phyloP scores from a whole-genome alignment of 2,888 invertebrate species.

The Watsonalla cultraria region DNA sequence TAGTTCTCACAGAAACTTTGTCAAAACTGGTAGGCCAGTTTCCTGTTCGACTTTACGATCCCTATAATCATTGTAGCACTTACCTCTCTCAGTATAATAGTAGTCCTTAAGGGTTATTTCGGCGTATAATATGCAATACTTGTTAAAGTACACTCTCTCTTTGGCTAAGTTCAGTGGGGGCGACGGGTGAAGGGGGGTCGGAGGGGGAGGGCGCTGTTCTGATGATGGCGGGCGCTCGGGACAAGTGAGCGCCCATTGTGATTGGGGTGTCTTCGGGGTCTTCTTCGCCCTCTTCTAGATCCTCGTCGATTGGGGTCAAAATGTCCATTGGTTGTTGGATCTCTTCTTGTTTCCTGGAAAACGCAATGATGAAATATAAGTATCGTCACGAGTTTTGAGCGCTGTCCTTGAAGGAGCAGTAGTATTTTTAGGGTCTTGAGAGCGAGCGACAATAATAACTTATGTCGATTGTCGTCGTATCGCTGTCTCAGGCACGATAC shows the following conservation, averaged over 20 bases:
- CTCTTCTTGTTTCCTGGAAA: conserved; percentile 73
- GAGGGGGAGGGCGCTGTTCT: conserved; percentile 86
- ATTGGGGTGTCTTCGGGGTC: conserved; percentile 85
- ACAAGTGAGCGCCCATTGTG: conserved; percentile 76
- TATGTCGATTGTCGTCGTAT: too few relatives aligned
- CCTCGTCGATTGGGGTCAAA: conserved; percentile 90
- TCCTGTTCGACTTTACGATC: too few relatives aligned
- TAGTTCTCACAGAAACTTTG: too few relatives aligned
- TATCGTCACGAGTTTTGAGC: too few relatives aligned
- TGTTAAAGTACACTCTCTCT: conserved; percentile 85
- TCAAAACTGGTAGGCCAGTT: too few relatives aligned
- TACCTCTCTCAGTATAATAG: too few relatives aligned
- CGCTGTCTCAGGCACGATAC: too few relatives aligned
- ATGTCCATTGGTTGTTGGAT: conserved; percentile 83
- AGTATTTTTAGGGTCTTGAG: too few relatives aligned
- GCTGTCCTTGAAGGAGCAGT: too few relatives aligned
- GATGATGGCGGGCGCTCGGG: conserved; percentile 83
- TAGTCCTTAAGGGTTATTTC: not conserved
- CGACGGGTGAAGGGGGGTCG: conserved; percentile 60
- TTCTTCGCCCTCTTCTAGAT: conserved; percentile 83
- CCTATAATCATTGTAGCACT: too few relatives aligned
- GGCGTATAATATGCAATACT: not conserved
- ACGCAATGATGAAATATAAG: too few relatives aligned
- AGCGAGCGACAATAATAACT: too few relatives aligned
- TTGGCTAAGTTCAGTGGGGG: conserved; percentile 68